These are phyloP conservation scores for Enteromius paludinosus DNA, from an alignment of 2,797 vertebrate species.

Conservation along the genomic window DNA sequence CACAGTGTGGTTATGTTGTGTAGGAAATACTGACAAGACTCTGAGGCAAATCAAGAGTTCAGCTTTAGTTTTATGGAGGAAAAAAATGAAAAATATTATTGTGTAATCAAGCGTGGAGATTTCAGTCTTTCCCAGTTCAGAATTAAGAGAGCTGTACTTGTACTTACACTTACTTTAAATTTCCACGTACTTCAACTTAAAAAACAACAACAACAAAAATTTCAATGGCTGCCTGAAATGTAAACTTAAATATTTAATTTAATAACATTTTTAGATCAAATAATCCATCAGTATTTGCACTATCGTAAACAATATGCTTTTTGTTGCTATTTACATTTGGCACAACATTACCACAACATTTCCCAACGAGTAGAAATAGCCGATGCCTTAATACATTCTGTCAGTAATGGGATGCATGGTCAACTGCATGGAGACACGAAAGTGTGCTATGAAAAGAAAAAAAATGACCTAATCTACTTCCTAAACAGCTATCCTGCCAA, in stretches of 20 bases:
- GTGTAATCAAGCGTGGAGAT: neutral
- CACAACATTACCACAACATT: neutral
- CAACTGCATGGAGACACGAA: constrained; percentile 58
- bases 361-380: neutral
- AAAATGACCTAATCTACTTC: constrained; percentile 64
- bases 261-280: neutral
- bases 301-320: constrained; percentile 1
- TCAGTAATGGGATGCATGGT: constrained; percentile 49
- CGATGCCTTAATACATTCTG: neutral
- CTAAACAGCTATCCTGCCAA: constrained; percentile 46
- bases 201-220: too few species aligned
- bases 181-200: neutral
- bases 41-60: constrained; percentile 13
- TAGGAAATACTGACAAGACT: constrained; percentile 44
- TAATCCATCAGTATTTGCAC: constrained; percentile 25
- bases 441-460: constrained; percentile 56
- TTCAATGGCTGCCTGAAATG: neutral
- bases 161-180: neutral
- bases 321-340: neutral
- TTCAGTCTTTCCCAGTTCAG: neutral
- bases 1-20: constrained; percentile 47
- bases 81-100: neutral
- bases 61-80: neutral
- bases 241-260: neutral
- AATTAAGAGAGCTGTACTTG: neutral